Conservation (phyloP, 2,888 invertebrate species). For the Platynereis dumerilii region DNA sequence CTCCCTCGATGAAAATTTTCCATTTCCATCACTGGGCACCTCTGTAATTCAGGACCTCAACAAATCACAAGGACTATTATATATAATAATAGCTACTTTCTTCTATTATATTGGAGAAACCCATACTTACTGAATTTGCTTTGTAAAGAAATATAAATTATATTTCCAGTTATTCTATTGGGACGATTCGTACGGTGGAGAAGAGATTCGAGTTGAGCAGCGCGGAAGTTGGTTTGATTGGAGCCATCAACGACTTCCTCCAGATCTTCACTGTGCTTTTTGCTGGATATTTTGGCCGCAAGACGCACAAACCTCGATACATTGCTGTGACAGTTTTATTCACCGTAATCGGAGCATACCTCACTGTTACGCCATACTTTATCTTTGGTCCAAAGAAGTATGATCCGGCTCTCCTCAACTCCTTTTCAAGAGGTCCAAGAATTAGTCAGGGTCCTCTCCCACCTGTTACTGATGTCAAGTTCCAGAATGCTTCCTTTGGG, state of each 20-base stretch:
- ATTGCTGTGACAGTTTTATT: conserved; percentile 21
- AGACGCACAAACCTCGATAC: conserved; percentile 34
- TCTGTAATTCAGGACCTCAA: too few species aligned
- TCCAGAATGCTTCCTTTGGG: too few species aligned
- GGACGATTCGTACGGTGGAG: conserved; percentile 36
- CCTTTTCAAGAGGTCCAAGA: too few species aligned
- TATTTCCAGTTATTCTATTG: conserved; percentile 9
- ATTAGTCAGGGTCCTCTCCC: too few species aligned
- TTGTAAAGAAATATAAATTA: neutral
- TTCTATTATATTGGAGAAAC: too few species aligned
- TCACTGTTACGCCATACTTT: conserved; percentile 28
- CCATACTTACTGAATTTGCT: too few species aligned
- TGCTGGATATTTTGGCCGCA: conserved; percentile 36
- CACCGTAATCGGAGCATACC: conserved; percentile 24
- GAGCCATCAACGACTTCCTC: conserved; percentile 32
- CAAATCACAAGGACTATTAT: too few species aligned
- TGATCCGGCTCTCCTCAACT: neutral
- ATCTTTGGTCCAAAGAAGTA: conserved; percentile 10
- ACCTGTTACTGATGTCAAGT: too few species aligned
- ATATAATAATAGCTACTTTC: too few species aligned
- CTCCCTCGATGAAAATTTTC: too few species aligned
- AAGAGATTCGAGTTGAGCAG: conserved; percentile 36
- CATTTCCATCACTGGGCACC: too few species aligned
- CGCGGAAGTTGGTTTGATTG: conserved; percentile 31
- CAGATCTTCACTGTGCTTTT: conserved; percentile 35